Evolutionary conservation across 2,888 invertebrate species (phyloP).

Genomic region (Cordilura impudica): DNA sequence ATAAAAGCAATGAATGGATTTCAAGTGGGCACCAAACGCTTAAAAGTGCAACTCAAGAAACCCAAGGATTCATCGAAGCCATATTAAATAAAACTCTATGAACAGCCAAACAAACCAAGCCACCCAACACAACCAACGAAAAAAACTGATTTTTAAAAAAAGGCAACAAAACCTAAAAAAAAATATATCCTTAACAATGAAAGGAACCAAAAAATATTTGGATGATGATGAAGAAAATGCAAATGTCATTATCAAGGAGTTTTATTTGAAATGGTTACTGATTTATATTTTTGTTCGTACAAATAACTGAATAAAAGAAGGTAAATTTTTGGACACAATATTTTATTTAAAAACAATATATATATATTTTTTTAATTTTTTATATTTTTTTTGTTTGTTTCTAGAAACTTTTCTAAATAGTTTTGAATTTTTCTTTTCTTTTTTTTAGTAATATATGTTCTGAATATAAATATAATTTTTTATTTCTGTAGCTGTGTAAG

Average conservation of each 20-base stretch:
- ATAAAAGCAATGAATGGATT: slow-evolving; percentile 99
- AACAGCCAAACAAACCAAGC: background rate
- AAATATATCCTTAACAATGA: too few species aligned
- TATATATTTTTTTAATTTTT: background rate
- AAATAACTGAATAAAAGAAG: background rate
- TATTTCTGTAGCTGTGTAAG: slow-evolving; percentile 24
- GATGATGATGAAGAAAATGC: background rate
- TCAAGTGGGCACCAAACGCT: slow-evolving; percentile 97
- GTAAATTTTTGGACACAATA: slow-evolving; percentile 26
- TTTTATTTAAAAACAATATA: background rate
- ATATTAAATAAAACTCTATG: slow-evolving; percentile 87
- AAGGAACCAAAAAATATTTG: too few species aligned
- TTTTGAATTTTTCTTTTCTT: slow-evolving; percentile 21
- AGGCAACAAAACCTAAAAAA: too few species aligned
- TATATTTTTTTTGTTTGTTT: too few species aligned
- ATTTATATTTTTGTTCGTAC: background rate
- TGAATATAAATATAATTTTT: slow-evolving; percentile 20
- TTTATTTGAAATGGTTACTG: background rate
- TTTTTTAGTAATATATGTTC: slow-evolving; percentile 8
- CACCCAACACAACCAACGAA: background rate
- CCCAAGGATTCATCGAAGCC: slow-evolving; percentile 96
- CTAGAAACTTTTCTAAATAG: background rate
- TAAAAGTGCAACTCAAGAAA: slow-evolving; percentile 98
- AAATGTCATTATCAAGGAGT: too few species aligned
- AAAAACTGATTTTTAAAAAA: background rate